Percentiles rank a stretch among this genome's conserved stretches.
phyloP scores from a whole-genome alignment of 2,888 invertebrate genomes.

The Hydriomena furcata region DNA sequence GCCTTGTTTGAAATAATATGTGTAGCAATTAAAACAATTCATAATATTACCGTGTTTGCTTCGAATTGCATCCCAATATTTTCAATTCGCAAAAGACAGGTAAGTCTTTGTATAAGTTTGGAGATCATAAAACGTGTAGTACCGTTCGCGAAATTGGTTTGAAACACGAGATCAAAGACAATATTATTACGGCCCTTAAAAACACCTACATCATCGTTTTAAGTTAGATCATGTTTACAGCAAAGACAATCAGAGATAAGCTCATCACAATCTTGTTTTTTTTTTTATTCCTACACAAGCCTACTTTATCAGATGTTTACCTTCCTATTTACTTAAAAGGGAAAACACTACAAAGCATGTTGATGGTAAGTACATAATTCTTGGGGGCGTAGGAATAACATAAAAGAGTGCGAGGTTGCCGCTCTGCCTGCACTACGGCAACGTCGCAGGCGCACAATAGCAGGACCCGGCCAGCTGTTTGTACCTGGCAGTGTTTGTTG shows the following conservation, averaged over 20 bases:
- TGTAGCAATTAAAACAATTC: constrained; percentile 12
- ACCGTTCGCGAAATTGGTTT: neutral
- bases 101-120: neutral
- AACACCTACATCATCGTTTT: no score
- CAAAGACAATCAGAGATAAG: no score
- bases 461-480: constrained; percentile 62
- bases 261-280: neutral
- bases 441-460: constrained; percentile 60
- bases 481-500: constrained; percentile 66
- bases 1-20: constrained; percentile 14
- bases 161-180: neutral
- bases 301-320: neutral
- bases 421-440: constrained; percentile 45
- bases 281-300: neutral
- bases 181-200: neutral
- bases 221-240: no score
- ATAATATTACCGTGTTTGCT: neutral
- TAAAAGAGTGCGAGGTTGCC: constrained; percentile 65
- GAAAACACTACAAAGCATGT: constrained; percentile 24
- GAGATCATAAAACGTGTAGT: neutral
- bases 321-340: constrained; percentile 2
- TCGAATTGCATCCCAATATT: neutral
- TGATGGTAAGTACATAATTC: constrained; percentile 20
- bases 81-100: neutral
- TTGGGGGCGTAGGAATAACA: constrained; percentile 38